A percentile compares a stretch with the other conserved stretches of the same genome.
Conservation (phyloP, 2,797 vertebrate species). For the Microtus agrestis region DNA sequence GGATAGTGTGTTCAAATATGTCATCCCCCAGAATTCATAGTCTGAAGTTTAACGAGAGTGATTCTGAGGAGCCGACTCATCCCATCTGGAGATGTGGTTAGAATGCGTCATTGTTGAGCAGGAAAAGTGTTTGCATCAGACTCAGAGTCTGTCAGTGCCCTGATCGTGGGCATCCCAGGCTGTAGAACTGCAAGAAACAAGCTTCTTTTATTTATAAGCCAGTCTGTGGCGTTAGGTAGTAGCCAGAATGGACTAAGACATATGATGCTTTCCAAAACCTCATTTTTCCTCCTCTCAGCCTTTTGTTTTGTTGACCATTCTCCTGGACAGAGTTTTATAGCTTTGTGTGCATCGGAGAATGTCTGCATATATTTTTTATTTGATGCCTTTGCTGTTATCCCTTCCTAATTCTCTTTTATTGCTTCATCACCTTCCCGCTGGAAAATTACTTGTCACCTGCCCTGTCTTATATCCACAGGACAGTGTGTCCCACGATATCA, state of each 20-base stretch:
- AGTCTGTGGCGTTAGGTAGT: background rate
- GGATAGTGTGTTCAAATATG: background rate
- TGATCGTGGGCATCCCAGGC: background rate
- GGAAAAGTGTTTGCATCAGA: background rate
- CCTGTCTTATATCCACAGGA: constrained; percentile 1
- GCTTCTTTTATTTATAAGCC: background rate
- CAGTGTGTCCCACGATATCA: background rate
- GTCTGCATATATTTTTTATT: constrained; percentile 29
- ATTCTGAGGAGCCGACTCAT: background rate
- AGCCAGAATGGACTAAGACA: background rate
- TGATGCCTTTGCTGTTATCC: background rate
- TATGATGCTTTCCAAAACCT: background rate
- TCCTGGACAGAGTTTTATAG: constrained; percentile 27
- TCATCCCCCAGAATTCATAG: background rate
- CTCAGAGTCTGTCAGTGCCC: background rate
- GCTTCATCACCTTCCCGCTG: constrained; percentile 23
- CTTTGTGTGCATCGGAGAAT: background rate
- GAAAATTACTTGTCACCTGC: constrained; percentile 55
- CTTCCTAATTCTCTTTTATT: constrained; percentile 65
- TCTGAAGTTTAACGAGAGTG: background rate
- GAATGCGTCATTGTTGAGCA: background rate
- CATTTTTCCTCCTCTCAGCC: background rate
- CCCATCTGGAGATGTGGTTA: background rate
- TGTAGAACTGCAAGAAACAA: background rate
- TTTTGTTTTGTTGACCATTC: constrained; percentile 45